Evolutionary conservation across 2,797 vertebrate species (phyloP), one percentile per base, ranked within the genome.

Genomic region (Halcyon leucocephala): DNA sequence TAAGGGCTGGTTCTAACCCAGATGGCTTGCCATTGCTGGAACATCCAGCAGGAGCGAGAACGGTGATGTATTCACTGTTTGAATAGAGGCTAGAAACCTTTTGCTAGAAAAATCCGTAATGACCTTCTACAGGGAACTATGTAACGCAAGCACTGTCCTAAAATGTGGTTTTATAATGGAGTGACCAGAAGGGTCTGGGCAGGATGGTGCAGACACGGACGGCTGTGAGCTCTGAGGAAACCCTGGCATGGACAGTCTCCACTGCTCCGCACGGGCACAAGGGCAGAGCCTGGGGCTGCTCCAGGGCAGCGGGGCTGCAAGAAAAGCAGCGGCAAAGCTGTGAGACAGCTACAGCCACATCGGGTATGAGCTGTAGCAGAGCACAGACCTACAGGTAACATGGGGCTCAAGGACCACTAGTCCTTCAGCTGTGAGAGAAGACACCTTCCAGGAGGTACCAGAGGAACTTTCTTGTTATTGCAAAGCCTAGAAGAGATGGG

Each of bases 101-200:
- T 25, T 35, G 26, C 28, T 60, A 9, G n/a, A 62, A 66, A 83
- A 62, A 28, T 3, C 5, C 33, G 37, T 52, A 9, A 39, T 31
- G 33, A 20, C 13, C 9, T 44, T 51, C 22, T 20, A 6, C 70
- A 52, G 31, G 33, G 18, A 58, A 0, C 25, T 29, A 2, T 8
- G 54, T 42, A 11, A 29, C 5, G 5, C 24, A 3, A 2, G 8
- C 2, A 0, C 33, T 69, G 31, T 35, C 29, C 61, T 20, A 0
- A 21, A 42, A 54, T 1, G 1, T 4, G 10, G 2, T 42, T 24
- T 28, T 18, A 0, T 15, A 48, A 2, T 3, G 12, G 37, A 22
- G 51, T 46, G 16, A 21, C 29, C 6, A 4, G 61, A 22, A 48
- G 41, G 19, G 19, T 15, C 10, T 52, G 58, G 62, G 25, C 52